Base-by-base conservation (phyloP, 2,113 vertebrate species). In the Nothobranchius furzeri region DNA sequence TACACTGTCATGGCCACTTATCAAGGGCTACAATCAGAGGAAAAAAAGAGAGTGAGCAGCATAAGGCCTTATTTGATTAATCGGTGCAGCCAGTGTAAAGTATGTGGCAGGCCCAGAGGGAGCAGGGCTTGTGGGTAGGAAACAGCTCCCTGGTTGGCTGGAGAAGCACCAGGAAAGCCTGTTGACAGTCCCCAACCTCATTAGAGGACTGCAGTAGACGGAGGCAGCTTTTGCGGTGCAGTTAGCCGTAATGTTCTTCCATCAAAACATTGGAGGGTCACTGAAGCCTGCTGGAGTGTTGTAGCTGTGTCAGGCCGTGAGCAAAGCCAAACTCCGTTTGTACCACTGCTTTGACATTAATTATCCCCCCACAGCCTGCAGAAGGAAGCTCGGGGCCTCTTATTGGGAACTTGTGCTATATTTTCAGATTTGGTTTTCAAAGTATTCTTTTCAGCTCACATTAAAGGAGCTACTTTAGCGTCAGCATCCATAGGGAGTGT, bases 131-230 rank as follows among this genome's bases (percentile, higher is more conserved):
- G 66, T n/a, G 66, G 63, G 66, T 57, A 61, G 65, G 73, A 78
- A 71, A 77, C 61, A 53, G 72, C 66, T 71, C 60, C 67, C 56
- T 11, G 63, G 56, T 78, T 67, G 75, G 78, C 83, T 73, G 71
- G 64, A 73, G 84, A 76, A 58, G 63, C 55, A 45, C 63, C 9
- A 20, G 62, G 66, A 79, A 80, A 70, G 73, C 75, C 84, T 89
- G 86, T 87, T 92, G 92, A 93, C 91, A 90, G 90, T 90, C 91
- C 78, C 89, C 81, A 86, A 84, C 88, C 91, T 93, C 92, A 93
- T 92, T 93, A 93, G 84, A 85, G 88, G 84, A 79, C 61, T 61
- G 53, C 45, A 49, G 30, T 36, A 87, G 86, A 88, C 76, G 85
- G 86, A 84, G 73, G 85, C 40, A 20, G 75, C 72, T 66, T 61